Base-by-base conservation (phyloP, 2,797 vertebrate species). In the Heteromormyrus szaboi region DNA sequence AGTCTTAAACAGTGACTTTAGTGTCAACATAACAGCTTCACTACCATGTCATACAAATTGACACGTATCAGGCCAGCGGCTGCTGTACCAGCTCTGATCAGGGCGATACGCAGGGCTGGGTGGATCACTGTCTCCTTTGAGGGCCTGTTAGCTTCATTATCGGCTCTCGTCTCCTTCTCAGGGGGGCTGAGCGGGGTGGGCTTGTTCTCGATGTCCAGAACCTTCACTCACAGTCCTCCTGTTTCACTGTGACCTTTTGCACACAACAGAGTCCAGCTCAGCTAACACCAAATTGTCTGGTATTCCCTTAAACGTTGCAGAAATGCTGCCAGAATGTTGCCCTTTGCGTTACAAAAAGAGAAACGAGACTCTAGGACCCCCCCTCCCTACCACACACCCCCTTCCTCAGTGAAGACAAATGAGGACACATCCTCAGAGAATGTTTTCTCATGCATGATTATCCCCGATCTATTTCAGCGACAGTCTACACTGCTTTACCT, bases 221-320 rank as follows among this genome's bases (percentile, higher is more conserved):
- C 83, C 22, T 51, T 85, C 22, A 25, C 83, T 56, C 51, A 56
- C 25, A 51, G 14, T 87, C 89, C 33, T 83, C 48, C 53, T 51
- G 85, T 83, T 50, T 79, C 56, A 86, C 41, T 83, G 17, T 17
- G 84, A 87, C 17, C 85, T 50, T 29, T 56, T 14, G 29, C 48
- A n/a, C 48, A 65, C 88, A 37, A 83, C 11, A 54, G 76, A 54
- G 17, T 50, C 33, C 48, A 41, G 59, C 51, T 84, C 79, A 37
- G 48, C 44, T 46, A 59, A 29, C 51, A 51, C 25, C 85, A 51
- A 87, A 84, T 54, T 65, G 25, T 53, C 88, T 48, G 9, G 51
- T 59, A 72, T 85, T 68, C 89, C 48, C 79, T 85, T 50, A n/a
- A 85, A 51, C 25, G n/a, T 85, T 85, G 84, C 84, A 85, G 25